A percentile compares a stretch with the other conserved stretches of the same genome.
Conservation (phyloP, 2,888 invertebrate species). For the Neoascia interrupta region DNA sequence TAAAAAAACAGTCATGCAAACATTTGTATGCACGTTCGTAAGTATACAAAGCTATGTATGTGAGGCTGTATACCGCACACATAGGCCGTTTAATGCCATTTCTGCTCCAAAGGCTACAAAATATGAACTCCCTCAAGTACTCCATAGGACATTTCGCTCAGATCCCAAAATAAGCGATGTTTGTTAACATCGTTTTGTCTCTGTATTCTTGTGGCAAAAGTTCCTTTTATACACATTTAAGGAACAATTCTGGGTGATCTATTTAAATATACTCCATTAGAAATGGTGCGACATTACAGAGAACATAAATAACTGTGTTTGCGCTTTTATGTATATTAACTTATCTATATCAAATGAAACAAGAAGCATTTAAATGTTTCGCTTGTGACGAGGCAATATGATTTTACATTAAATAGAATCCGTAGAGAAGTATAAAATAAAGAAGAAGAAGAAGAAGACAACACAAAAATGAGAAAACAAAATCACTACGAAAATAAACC, state of each 20-base stretch:
- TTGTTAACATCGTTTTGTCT: slow-evolving; percentile 51
- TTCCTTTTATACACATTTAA: slow-evolving; percentile 57
- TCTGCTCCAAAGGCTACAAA: slow-evolving; percentile 21
- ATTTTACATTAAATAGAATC: slow-evolving; percentile 51
- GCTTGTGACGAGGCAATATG: slow-evolving; percentile 35
- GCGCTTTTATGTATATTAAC: slow-evolving; percentile 46
- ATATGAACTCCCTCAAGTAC: slow-evolving; percentile 57
- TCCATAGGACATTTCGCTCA: slow-evolving; percentile 35
- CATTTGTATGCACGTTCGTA: not conserved
- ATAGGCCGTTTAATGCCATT: slow-evolving; percentile 9
- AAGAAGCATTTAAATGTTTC: slow-evolving; percentile 50
- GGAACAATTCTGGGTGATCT: slow-evolving; percentile 55
- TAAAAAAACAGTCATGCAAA: not conserved
- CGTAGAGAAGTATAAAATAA: slow-evolving; percentile 16
- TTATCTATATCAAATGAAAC: slow-evolving; percentile 44
- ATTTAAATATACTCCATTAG: slow-evolving; percentile 61
- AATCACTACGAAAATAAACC: slow-evolving; percentile 49
- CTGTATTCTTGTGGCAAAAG: slow-evolving; percentile 39
- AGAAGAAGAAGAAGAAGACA: slow-evolving; percentile 7
- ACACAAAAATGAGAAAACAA: slow-evolving; percentile 9
- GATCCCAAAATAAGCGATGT: slow-evolving; percentile 55
- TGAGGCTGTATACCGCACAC: no score
- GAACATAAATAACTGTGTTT: slow-evolving; percentile 56
- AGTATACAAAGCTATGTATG: not conserved
- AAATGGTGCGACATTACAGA: slow-evolving; percentile 51